Conservation (phyloP, 1,140 invertebrate genomes). For the Rhopalosiphum maidis region DNA sequence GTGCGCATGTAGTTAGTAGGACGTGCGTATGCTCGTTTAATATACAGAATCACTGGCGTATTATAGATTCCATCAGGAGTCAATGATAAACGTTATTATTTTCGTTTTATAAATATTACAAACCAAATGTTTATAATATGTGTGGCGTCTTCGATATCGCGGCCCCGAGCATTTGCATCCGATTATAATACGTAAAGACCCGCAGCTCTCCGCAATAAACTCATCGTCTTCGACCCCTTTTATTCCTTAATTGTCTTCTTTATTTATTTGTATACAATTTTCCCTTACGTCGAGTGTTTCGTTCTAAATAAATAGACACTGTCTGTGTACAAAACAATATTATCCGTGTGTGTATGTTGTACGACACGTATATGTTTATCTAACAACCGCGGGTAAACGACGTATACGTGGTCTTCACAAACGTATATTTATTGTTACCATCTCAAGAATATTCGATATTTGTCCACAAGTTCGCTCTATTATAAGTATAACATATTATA, state of each 20-base stretch:
- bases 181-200: neutral
- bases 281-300: neutral
- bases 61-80: neutral
- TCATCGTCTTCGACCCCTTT: neutral
- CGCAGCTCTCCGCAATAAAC: slow-evolving; percentile 25
- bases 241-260: slow-evolving; percentile 2
- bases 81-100: slow-evolving; percentile 10
- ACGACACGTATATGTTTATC: neutral
- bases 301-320: neutral
- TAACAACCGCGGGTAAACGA: too few species aligned
- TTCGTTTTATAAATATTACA: neutral
- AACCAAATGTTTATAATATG: neutral
- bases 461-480: neutral
- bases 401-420: neutral
- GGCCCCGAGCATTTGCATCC: neutral
- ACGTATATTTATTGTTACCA: neutral
- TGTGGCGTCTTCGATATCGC: neutral
- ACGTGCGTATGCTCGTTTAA: neutral
- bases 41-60: neutral
- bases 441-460: neutral
- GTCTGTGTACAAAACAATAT: neutral
- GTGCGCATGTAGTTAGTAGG: neutral
- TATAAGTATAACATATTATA: neutral
- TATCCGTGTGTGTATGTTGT: neutral
- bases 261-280: neutral